Percentiles rank a stretch among this genome's conserved stretches.
These are phyloP conservation scores for Australoheros facetus DNA, from an alignment of 2,797 vertebrate species.

Conservation along the genomic window DNA sequence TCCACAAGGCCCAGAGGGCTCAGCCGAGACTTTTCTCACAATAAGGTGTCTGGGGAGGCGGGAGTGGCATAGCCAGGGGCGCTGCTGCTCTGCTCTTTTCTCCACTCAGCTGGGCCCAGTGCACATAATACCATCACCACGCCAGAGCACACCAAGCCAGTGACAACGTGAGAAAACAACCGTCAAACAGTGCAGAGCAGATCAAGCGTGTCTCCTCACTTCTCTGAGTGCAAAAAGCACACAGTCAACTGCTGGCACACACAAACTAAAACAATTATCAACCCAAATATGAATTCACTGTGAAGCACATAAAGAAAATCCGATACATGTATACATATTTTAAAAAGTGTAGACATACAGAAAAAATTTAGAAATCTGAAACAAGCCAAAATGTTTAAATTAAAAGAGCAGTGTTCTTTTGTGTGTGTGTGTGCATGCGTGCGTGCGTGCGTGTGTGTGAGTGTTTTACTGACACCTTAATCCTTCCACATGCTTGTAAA, in stretches of 20 bases:
- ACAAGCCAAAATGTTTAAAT: background rate
- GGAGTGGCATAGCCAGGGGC: constrained; percentile 73
- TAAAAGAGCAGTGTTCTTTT: background rate
- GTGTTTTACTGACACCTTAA: constrained; percentile 18
- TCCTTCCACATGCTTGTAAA: constrained; percentile 22
- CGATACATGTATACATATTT: background rate
- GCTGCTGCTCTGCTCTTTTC: constrained; percentile 75
- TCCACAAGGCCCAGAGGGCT: constrained; percentile 89
- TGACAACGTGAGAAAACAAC: constrained; percentile 97
- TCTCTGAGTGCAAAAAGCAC: constrained; percentile 81
- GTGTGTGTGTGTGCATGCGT: too few relatives aligned
- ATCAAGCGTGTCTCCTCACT: constrained; percentile 84
- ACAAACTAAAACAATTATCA: constrained; percentile 59
- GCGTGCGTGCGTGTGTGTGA: background rate
- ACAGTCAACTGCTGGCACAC: constrained; percentile 41
- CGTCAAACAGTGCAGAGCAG: constrained; percentile 86
- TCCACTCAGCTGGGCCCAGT: constrained; percentile 74
- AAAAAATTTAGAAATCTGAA: background rate
- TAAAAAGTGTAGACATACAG: background rate
- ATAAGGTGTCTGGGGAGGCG: constrained; percentile 88
- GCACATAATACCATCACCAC: constrained; percentile 78
- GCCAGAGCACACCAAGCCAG: constrained; percentile 82
- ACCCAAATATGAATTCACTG: constrained; percentile 13
- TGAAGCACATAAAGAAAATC: constrained; percentile 3
- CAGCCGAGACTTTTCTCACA: constrained; percentile 96